Percentiles rank a stretch among this genome's conserved stretches.
Evolutionary conservation across 2,113 vertebrate genomes (phyloP).

Genomic region (Sula dactylatra): DNA sequence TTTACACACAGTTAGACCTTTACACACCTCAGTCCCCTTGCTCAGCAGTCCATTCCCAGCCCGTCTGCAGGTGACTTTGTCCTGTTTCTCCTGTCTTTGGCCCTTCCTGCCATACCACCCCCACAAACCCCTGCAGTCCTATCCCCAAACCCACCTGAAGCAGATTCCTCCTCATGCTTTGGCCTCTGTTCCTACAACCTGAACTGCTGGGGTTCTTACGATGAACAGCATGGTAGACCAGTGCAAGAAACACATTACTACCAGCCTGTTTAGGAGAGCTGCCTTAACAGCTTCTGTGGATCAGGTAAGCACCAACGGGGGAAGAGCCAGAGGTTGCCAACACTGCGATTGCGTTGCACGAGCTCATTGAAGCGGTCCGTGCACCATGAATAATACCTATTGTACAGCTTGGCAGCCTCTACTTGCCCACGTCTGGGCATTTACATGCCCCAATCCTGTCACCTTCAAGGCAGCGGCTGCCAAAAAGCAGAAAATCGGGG

Average conservation of each 20-base stretch:
- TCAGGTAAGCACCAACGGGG: background rate
- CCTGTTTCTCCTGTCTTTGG: background rate
- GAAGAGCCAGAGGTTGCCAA: background rate
- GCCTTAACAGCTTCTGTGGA: background rate
- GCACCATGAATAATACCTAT: background rate
- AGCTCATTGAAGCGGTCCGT: background rate
- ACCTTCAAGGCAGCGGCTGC: background rate
- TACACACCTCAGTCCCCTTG: accelerated
- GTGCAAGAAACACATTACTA: background rate
- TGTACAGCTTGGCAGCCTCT: background rate
- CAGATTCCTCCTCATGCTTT: background rate
- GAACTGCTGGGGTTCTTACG: accelerated
- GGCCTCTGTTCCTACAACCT: background rate
- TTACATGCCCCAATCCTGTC: background rate
- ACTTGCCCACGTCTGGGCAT: background rate
- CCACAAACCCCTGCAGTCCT: background rate
- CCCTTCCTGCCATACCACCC: background rate
- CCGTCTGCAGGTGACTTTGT: background rate
- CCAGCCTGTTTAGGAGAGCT: background rate
- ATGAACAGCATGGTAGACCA: background rate
- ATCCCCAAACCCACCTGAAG: background rate
- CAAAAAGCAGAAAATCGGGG: background rate
- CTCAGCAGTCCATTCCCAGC: background rate
- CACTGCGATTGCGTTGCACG: accelerated
- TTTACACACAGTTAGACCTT: background rate